These are phyloP conservation scores for Ptilorrhoa leucosticta DNA, from an alignment of 2,113 vertebrate species.

Conservation along the genomic window DNA sequence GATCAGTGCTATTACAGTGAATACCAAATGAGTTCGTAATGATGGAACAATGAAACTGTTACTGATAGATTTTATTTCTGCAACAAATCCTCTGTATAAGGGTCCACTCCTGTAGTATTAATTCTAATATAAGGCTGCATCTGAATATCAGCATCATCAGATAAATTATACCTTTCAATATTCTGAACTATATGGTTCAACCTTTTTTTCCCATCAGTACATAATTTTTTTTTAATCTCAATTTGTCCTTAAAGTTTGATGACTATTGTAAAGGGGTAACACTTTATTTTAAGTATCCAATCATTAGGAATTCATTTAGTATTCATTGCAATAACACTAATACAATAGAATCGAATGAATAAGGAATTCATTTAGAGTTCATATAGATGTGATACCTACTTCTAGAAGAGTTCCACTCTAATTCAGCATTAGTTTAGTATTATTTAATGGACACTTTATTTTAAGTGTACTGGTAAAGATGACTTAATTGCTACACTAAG, in stretches of 20 bases:
- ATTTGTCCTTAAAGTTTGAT: constrained; percentile 58
- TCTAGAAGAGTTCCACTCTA: constrained; percentile 44
- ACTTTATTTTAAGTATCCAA: constrained; percentile 69
- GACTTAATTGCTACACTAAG: constrained; percentile 26
- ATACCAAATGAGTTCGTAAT: constrained; percentile 79
- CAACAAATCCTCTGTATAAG: constrained; percentile 73
- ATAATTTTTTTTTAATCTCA: constrained; percentile 12
- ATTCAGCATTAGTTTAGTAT: constrained; percentile 42
- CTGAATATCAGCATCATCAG: constrained; percentile 67
- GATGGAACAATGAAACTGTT: constrained; percentile 79
- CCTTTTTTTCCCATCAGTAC: neutral
- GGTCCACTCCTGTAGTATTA: constrained; percentile 70
- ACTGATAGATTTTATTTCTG: constrained; percentile 80
- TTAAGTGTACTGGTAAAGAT: constrained; percentile 44
- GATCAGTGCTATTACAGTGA: constrained; percentile 79
- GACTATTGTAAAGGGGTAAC: constrained; percentile 61
- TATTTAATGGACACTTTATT: constrained; percentile 64
- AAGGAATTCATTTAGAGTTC: constrained; percentile 64
- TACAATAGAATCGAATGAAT: constrained; percentile 61
- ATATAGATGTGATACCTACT: constrained; percentile 44
- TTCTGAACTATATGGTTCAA: neutral
- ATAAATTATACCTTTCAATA: constrained; percentile 66
- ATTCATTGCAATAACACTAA: constrained; percentile 69
- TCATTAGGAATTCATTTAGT: constrained; percentile 69
- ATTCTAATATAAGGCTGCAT: constrained; percentile 68